Evolutionary conservation across 2,113 vertebrate genomes (phyloP).

Genomic region (Sardina pilchardus): DNA sequence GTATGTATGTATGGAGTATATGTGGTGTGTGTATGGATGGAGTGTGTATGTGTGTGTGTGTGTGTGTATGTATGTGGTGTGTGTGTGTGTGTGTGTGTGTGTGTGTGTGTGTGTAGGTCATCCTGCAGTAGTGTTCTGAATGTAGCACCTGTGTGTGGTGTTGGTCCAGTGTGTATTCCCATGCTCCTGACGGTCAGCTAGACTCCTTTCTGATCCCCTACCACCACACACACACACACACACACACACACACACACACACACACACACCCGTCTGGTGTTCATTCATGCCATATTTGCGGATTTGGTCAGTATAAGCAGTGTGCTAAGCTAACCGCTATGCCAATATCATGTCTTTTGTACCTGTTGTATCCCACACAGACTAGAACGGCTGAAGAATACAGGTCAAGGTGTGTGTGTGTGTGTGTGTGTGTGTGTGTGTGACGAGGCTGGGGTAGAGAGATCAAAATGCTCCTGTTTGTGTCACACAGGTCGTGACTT

Average conservation of each 20-base stretch:
- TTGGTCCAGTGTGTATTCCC: slow-evolving; percentile 57
- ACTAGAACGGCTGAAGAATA: no score
- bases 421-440: no score
- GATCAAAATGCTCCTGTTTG: no score
- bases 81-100: slow-evolving; percentile 41
- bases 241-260: background rate
- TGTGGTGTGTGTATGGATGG: slow-evolving; percentile 28
- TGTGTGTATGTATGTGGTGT: slow-evolving; percentile 37
- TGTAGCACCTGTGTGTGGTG: slow-evolving; percentile 72
- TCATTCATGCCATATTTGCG: no score
- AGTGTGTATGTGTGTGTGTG: slow-evolving; percentile 18
- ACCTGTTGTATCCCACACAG: no score
- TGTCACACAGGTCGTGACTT: no score
- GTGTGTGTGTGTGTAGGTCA: slow-evolving; percentile 19
- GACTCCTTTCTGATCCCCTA: slow-evolving; percentile 29
- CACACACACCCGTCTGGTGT: background rate
- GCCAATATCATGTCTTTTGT: no score
- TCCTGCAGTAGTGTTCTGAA: slow-evolving; percentile 64
- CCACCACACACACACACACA: slow-evolving; percentile 10
- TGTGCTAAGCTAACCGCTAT: no score
- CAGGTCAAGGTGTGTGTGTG: no score
- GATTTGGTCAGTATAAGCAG: no score
- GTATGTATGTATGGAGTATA: slow-evolving; percentile 30
- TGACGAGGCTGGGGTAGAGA: no score
- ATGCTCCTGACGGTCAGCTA: slow-evolving; percentile 58